Percentiles rank a stretch among this genome's conserved stretches.
phyloP scores from a whole-genome alignment of 2,113 vertebrate genomes.

The Pterocles orientalis region DNA sequence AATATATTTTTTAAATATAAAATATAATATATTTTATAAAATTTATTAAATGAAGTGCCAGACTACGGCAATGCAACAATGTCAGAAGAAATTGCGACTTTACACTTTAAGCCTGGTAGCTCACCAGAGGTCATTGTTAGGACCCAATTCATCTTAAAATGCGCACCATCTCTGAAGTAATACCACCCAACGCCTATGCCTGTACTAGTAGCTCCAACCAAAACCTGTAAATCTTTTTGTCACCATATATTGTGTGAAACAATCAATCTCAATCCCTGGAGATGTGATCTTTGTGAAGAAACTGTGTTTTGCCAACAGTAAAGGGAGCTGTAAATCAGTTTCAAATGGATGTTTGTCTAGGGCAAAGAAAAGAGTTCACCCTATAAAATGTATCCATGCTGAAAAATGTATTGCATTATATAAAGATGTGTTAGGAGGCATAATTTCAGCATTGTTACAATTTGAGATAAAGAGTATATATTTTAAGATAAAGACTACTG shows the following conservation, averaged over 20 bases:
- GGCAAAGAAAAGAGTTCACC: neutral
- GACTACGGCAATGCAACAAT: neutral
- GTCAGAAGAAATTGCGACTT: conserved; percentile 52
- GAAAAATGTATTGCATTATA: conserved; percentile 5
- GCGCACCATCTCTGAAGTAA: conserved; percentile 29
- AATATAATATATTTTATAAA: too few species aligned
- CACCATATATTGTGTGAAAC: conserved; percentile 50
- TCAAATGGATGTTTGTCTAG: conserved; percentile 45
- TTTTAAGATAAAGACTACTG: neutral
- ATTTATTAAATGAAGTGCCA: neutral
- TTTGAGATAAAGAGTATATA: neutral
- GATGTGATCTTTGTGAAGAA: conserved; percentile 30
- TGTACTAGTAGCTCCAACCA: conserved; percentile 47
- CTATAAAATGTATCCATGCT: neutral
- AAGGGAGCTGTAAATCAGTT: conserved; percentile 56
- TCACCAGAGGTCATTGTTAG: conserved; percentile 12
- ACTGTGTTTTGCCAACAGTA: neutral
- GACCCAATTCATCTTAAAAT: conserved; percentile 57
- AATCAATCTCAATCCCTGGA: conserved; percentile 59
- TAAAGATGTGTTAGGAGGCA: neutral
- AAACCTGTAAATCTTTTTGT: conserved; percentile 74
- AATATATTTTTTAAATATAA: too few species aligned
- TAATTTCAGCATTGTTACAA: conserved; percentile 2
- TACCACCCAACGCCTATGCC: neutral
- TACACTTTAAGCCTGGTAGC: neutral